Base-by-base conservation (phyloP, 2,797 vertebrate genomes). In the Antennarius maculatus region DNA sequence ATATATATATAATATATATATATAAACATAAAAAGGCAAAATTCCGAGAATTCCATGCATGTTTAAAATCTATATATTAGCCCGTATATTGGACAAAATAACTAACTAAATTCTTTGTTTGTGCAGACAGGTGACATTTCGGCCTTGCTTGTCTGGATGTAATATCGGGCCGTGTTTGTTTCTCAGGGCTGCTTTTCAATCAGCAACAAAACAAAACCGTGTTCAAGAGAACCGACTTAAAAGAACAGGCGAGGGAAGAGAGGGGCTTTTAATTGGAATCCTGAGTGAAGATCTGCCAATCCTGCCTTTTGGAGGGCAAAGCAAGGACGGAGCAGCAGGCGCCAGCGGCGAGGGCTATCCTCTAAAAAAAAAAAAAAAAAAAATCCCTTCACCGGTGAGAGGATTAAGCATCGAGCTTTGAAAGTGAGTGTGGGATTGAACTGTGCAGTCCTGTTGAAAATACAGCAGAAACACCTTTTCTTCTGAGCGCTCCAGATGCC, bases 351-450 rank as follows among this genome's bases (percentile, higher is more conserved):
- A 83, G 78, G 83, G 79, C 74, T 66, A 80, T 86, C 86, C 83
- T 87, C 87, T 2, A 5, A 43, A 43, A 43, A 43, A 43, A 15
- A 81, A 15, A 5, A 43, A 43, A 43, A 43, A 43, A 15, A 81
- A 91, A 90, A 90, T 70, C 78, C 73, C 79, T 82, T 84, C 77
- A 69, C 84, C 71, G 54, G 79, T 66, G 74, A 87, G 76, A 81
- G 82, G 88, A 91, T 91, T 90, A 91, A 83, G 86, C 72, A 74
- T 77, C 15, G 46, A 82, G 86, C 82, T 86, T 79, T 86, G 86
- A 83, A 88, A 86, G 81, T 66, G 77, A 82, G 82, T 82, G 84
- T 73, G 60, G 84, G 81, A 86, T 86, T 86, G 87, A 90, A 86
- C 82, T 75, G 74, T 69, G 71, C 74, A 86, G 74, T 69, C 66